Evolutionary conservation across 2,113 vertebrate genomes (phyloP).

Genomic region (Eulacestoma nigropectus): DNA sequence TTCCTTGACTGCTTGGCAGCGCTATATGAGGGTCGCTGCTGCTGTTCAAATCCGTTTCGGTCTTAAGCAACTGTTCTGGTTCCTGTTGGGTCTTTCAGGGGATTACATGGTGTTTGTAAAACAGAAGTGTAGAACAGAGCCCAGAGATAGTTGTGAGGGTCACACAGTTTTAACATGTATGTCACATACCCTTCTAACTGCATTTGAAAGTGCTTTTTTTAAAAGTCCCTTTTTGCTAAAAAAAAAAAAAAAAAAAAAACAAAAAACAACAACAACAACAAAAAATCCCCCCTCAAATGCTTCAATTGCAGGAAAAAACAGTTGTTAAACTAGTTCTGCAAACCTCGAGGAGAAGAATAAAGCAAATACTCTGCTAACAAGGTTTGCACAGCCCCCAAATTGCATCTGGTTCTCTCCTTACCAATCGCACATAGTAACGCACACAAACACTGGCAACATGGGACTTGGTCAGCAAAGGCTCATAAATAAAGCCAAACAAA

Average conservation of each 20-base stretch:
- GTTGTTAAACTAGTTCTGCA: neutral
- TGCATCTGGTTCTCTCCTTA: neutral
- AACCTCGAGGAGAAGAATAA: neutral
- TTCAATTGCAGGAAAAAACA: neutral
- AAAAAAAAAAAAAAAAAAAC: neutral
- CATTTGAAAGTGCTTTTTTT: neutral
- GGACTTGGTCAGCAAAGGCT: neutral
- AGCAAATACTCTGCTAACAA: neutral
- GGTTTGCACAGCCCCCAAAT: neutral
- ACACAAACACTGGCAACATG: neutral
- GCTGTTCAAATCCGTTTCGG: accelerated
- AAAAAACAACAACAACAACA: neutral
- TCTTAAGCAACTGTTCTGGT: too few species aligned
- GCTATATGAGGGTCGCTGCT: accelerated
- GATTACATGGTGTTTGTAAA: neutral
- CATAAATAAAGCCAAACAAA: neutral
- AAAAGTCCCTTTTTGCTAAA: neutral
- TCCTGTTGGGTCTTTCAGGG: neutral
- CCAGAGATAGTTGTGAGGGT: neutral
- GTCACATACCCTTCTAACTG: neutral
- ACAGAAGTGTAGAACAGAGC: neutral
- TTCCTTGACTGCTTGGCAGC: neutral
- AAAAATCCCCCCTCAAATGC: neutral
- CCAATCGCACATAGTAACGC: neutral
- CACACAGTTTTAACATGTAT: accelerated